Evolutionary conservation across 2,797 vertebrate species (phyloP), one percentile per base, ranked within the genome.

Genomic region (Hydrolagus colliei): DNA sequence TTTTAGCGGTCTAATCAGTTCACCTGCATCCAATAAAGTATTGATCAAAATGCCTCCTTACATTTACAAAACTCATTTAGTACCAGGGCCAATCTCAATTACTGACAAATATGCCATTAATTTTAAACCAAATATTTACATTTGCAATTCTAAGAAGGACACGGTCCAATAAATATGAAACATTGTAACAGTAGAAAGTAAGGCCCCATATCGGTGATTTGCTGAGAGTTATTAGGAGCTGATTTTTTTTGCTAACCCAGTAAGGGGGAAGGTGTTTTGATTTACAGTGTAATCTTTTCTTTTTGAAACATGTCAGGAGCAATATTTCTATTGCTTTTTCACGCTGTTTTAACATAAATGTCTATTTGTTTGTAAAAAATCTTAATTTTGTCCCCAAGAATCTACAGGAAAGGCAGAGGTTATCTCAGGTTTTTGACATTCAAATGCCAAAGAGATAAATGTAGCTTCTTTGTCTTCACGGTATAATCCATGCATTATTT

Each of bases 401-500:
- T 62, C 73, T 87, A 87, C 86, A 87, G 52, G 13, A 88, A 52
- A 41, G 61, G 72, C 14, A 12, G 63, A 80, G 73, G 63, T 86
- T 73, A 88, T 77, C 71, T 88, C 86, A 75, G 71, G 86, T 88
- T 32, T 88, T 78, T 90, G 88, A 86, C 75, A 76, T 87, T 67
- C 86, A 86, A 88, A 87, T 88, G 84, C 10, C 20, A 89, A 80
- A 67, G 73, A 90, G 87, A 87, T 22, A 89, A 89, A 87, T 78
- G 73, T 76, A 87, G 86, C 11, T 86, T 27, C 61, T 89, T 61
- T 89, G 41, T 79, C 86, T 90, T 87, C 87, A 86, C 86, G 86
- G 88, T 88, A 87, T 88, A 88, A 89, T 86, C 77, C 86, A 88
- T 88, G 87, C 75, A 79, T 89, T 89, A 89, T 88, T 89, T 89